A percentile compares a stretch with the other conserved stretches of the same genome.
phyloP scores from a whole-genome alignment of 2,888 invertebrate species.

The Mongoloraphidia duomilia region DNA sequence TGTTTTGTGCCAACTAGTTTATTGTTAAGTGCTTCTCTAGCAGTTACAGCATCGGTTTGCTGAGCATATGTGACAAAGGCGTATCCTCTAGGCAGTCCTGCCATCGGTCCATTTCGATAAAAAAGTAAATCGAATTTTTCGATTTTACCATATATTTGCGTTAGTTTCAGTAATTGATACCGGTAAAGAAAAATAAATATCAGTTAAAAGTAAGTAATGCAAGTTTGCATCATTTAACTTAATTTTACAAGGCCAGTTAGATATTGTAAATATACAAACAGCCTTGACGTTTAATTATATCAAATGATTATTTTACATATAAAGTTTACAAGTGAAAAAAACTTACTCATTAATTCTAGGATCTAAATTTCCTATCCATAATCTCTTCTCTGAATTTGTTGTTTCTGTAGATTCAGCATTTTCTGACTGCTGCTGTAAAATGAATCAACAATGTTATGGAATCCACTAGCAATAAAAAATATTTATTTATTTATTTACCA shows the following conservation, averaged over 20 bases:
- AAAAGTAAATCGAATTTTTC: slow-evolving; percentile 94
- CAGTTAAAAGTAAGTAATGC: slow-evolving; percentile 1
- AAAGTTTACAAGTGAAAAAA: slow-evolving; percentile 16
- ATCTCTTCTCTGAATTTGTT: slow-evolving; percentile 38
- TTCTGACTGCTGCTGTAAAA: too few relatives aligned
- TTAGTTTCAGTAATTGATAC: slow-evolving; percentile 91
- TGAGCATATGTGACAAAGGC: slow-evolving; percentile 75
- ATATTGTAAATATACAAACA: slow-evolving; percentile 10
- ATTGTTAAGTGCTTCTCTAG: slow-evolving; percentile 60
- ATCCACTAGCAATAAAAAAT: too few relatives aligned
- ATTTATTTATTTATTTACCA: too few relatives aligned
- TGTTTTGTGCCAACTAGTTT: slow-evolving; percentile 57
- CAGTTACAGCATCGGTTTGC: slow-evolving; percentile 51
- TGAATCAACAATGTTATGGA: too few relatives aligned
- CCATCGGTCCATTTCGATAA: slow-evolving; percentile 78
- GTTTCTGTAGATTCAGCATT: too few relatives aligned
- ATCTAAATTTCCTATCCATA: slow-evolving; percentile 91
- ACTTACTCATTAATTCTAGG: slow-evolving; percentile 88
- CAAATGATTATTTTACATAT: slow-evolving; percentile 8
- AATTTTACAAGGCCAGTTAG: background rate
- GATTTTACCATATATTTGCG: slow-evolving; percentile 85
- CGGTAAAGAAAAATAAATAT: slow-evolving; percentile 43
- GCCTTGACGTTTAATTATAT: slow-evolving; percentile 8
- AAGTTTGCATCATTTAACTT: slow-evolving; percentile 10
- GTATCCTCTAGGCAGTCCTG: slow-evolving; percentile 83